Conservation (phyloP, 2,888 invertebrate species). For the Andrena trimmerana region DNA sequence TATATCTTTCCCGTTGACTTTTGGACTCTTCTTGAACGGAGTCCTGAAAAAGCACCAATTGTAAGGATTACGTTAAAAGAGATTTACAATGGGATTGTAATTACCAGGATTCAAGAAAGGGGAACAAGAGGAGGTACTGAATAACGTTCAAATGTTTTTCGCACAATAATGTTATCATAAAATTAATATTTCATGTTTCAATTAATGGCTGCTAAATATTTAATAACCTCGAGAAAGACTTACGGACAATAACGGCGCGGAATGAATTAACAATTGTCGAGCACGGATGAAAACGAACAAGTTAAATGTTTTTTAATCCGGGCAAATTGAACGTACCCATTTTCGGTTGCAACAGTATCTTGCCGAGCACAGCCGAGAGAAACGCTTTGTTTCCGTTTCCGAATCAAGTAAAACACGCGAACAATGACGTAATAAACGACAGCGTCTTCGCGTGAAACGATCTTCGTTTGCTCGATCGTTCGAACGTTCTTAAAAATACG, state of each 20-base stretch:
- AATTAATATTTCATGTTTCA: constrained; percentile 1
- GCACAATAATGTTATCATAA: neutral
- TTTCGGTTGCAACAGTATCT: neutral
- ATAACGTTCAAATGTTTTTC: neutral
- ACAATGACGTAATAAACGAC: constrained; percentile 54
- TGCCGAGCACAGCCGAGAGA: constrained; percentile 9
- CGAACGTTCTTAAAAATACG: neutral
- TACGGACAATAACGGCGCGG: neutral
- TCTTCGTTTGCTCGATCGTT: neutral
- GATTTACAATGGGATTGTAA: neutral
- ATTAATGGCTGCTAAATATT: neutral
- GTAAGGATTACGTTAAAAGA: neutral
- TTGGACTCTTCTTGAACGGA: constrained; percentile 88
- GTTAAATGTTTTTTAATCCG: neutral
- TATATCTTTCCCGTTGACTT: constrained; percentile 95
- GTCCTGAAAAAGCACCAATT: constrained; percentile 85
- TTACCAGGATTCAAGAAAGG: too few relatives aligned
- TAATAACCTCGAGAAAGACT: neutral
- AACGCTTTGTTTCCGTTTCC: constrained; percentile 51
- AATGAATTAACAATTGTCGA: neutral
- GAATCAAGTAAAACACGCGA: constrained; percentile 45
- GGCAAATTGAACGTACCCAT: neutral
- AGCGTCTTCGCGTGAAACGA: constrained; percentile 31
- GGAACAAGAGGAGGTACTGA: too few relatives aligned
- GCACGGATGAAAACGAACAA: neutral